Evolutionary conservation across 2,113 vertebrate genomes (phyloP).

Genomic region (Xiphias gladius): DNA sequence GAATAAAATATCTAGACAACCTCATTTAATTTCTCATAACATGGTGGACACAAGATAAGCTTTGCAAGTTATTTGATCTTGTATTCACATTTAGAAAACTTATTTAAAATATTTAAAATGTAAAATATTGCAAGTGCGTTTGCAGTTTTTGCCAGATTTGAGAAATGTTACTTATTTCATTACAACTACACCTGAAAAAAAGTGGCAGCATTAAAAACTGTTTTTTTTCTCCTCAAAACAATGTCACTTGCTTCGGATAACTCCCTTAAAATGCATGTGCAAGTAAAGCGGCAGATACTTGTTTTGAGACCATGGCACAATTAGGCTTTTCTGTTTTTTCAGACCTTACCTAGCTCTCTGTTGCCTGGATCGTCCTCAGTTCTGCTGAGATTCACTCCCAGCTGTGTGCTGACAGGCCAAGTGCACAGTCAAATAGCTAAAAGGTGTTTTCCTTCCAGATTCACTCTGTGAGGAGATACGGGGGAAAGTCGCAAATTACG

Average conservation of each 20-base stretch:
- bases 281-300: not conserved
- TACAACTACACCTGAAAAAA: not conserved
- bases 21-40: slow-evolving; percentile 25
- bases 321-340: slow-evolving; percentile 2
- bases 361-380: slow-evolving; percentile 8
- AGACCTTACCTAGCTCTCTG: slow-evolving; percentile 14
- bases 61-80: slow-evolving; percentile 28
- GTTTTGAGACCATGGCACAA: not conserved
- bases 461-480: slow-evolving; percentile 5
- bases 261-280: not conserved
- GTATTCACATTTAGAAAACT: slow-evolving; percentile 20
- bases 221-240: not conserved
- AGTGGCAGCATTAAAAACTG: not conserved
- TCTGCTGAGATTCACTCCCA: slow-evolving; percentile 34
- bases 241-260: slow-evolving; percentile 3
- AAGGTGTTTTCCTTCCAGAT: slow-evolving; percentile 44
- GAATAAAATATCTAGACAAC: slow-evolving; percentile 32
- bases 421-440: slow-evolving; percentile 39
- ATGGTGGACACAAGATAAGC: slow-evolving; percentile 24
- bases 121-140: slow-evolving; percentile 14
- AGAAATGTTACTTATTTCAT: slow-evolving; percentile 25
- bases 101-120: slow-evolving; percentile 25
- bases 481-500: slow-evolving; percentile 28
- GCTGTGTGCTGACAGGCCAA: slow-evolving; percentile 28
- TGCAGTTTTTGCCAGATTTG: slow-evolving; percentile 34